Evolutionary conservation across 2,113 vertebrate species (phyloP), one percentile per base, ranked within the genome.

Genomic region (Haliaeetus leucogaster): DNA sequence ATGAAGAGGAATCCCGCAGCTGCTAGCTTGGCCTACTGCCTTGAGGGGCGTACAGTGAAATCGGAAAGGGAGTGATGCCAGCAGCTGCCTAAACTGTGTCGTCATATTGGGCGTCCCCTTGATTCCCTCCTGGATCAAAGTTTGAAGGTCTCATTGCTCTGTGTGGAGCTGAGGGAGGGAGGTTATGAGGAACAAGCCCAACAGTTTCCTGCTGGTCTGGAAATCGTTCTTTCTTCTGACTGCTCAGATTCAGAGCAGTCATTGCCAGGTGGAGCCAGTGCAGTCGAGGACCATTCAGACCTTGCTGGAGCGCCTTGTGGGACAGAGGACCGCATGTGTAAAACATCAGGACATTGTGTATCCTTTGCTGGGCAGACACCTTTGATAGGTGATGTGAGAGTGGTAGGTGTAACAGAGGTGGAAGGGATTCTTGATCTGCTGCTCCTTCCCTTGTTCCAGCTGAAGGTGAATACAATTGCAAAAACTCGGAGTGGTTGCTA

Each of bases 311-410:
- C 62, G 13, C 38, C 95, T 98, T 29, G n/a, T 40, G 16, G n/a
- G 67, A 29, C 85, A 80, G 40, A 90, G 59, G 70, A 79, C 23
- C 3, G 10, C 29, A 7, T 80, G 53, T 72, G 53, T 42, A 4
- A 84, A 42, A 48, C 76, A 70, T 38, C 96, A 95, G 61, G 96
- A 97, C 70, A 87, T 98, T 73, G 73, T 98, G 98, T 98, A 98
- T 98, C 98, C 98, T 98, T 97, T 70, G 76, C 76, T 90, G 63
- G 50, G 62, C 59, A 67, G n/a, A 34, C 29, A n/a, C 38, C 38
- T 82, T 78, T 70, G 63, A 29, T 12, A 65, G 42, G 23, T 52
- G 50, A 56, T 73, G 21, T 16, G 43, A 80, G 52, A 26, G 26
- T 16, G 6, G 55, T 20, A 73, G 48, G 42, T 47, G 8, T 82